Evolutionary conservation across 2,797 vertebrate genomes (phyloP), one percentile per base, ranked within the genome.

Genomic region (Hylomyscus alleni): DNA sequence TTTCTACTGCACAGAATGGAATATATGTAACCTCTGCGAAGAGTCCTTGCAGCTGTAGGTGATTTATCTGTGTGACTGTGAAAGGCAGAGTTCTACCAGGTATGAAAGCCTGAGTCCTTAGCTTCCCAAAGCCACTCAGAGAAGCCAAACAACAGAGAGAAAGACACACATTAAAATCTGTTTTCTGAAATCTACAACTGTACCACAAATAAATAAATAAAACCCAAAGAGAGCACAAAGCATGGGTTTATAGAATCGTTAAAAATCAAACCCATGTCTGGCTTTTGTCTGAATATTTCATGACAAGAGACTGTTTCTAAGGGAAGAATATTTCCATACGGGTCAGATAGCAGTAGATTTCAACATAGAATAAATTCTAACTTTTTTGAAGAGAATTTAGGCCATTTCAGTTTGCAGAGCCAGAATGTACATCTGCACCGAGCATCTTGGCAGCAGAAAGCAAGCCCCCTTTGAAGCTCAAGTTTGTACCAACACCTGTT

Each of bases 11-110:
- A 80, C n/a, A 82, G 95, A 2, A 13, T 40, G 93, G 81, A 97
- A 97, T 98, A 98, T 98, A 98, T 99, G 98, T 98, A 98, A 96
- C 91, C 89, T 97, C 94, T 94, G 54, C 76, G 94, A 95, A 85
- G 76, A 97, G 90, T 34, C 81, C 56, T 96, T 96, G 96, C 93
- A 94, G 50, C 67, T 93, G 72, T 91, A 94, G 29, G 89, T 98
- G 96, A 98, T 98, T 98, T 98, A 98, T 97, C 95, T 97, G 75
- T 83, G 47, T 89, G 94, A n/a, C 89, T 76, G 84, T 62, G 40
- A 84, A 97, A 98, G 95, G 87, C 58, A 94, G 87, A 93, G 96
- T 95, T 94, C 52, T 12, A 22, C 77, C 86, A 37, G 31, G 37
- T 91, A 50, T 15, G 80, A 80, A 80, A 96, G 78, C n/a, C 85